phyloP scores from a whole-genome alignment of 1,140 invertebrate species.

The Asbolus verrucosus region DNA sequence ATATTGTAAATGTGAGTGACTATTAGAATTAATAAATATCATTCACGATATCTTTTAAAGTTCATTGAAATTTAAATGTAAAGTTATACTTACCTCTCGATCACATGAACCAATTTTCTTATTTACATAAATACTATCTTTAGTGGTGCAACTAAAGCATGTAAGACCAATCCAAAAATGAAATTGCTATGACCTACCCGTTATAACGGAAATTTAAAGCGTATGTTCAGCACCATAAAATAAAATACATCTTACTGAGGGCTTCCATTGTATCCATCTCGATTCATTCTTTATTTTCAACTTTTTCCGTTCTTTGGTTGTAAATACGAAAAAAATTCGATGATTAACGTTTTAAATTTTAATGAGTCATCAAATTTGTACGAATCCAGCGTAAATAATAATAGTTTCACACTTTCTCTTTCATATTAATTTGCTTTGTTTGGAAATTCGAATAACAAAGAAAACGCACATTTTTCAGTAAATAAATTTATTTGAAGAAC shows the following conservation, averaged over 20 bases:
- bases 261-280: not conserved
- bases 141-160: not conserved
- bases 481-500: not conserved
- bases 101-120: too few species aligned
- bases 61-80: too few species aligned
- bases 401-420: constrained; percentile 44
- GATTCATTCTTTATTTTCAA: not conserved
- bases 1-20: too few species aligned
- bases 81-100: too few species aligned
- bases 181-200: constrained; percentile 7
- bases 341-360: not conserved
- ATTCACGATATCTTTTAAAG: too few species aligned
- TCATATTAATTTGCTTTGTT: constrained; percentile 1
- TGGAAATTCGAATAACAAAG: not conserved
- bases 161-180: constrained; percentile 4
- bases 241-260: not conserved
- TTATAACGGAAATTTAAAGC: constrained; percentile 20
- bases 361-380: constrained; percentile 33
- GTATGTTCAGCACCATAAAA: constrained; percentile 20
- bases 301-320: too few species aligned
- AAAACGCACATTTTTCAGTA: not conserved
- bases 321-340: too few species aligned
- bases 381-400: constrained; percentile 22
- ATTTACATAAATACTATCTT: too few species aligned
- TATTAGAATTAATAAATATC: too few species aligned